Evolutionary conservation across 1,140 invertebrate species (phyloP).

Genomic region (Macrocentrus cingulum): DNA sequence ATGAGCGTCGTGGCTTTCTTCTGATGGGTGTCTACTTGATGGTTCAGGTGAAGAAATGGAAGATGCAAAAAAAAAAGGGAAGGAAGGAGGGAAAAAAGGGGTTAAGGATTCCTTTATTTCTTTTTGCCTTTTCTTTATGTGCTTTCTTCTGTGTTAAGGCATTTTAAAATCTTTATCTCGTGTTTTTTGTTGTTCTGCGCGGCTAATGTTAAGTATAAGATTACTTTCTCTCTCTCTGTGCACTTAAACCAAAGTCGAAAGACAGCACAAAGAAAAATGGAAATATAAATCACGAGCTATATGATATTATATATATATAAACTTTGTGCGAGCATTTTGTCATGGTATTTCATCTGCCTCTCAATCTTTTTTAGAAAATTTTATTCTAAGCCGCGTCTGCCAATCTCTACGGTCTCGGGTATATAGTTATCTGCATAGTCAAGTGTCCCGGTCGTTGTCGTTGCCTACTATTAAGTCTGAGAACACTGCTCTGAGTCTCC

Average conservation of each 20-base stretch:
- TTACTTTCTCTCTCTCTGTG: too few relatives aligned
- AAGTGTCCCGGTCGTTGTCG: conserved; percentile 27
- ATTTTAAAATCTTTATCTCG: conserved; percentile 8
- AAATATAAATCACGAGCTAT: too few relatives aligned
- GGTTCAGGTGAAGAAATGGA: not conserved
- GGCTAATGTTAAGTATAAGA: too few relatives aligned
- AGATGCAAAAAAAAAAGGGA: not conserved
- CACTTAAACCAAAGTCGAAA: too few relatives aligned
- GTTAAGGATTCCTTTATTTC: not conserved
- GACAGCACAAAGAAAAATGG: too few relatives aligned
- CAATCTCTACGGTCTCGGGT: conserved; percentile 1
- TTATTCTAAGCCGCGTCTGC: too few relatives aligned
- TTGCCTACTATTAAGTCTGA: conserved; percentile 31
- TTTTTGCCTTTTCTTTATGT: not conserved
- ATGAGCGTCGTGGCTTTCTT: conserved; percentile 10
- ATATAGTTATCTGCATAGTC: conserved; percentile 29
- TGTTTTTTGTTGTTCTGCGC: too few relatives aligned
- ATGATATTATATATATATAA: too few relatives aligned
- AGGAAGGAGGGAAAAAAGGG: not conserved
- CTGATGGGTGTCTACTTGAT: not conserved
- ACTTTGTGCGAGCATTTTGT: too few relatives aligned
- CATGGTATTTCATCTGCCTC: too few relatives aligned
- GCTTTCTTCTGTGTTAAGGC: not conserved
- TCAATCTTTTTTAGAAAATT: too few relatives aligned
- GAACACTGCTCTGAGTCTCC: conserved; percentile 13